These are phyloP conservation scores for Chloebia gouldiae DNA, from an alignment of 2,113 vertebrate species.

Conservation along the genomic window DNA sequence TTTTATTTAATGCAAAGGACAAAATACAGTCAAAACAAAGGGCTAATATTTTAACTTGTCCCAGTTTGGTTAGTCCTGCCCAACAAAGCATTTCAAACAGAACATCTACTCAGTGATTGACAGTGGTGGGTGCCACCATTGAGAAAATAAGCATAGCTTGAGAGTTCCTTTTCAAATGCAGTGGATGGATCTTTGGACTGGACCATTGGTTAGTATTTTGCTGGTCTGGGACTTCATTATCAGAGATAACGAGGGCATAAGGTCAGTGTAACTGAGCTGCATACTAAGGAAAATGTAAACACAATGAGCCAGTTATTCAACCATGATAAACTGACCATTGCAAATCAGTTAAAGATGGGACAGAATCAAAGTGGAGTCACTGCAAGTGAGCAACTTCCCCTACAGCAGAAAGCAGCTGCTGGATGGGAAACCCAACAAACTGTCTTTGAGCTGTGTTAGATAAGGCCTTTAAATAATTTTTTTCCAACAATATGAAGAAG, in stretches of 20 bases:
- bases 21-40: neutral
- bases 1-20: neutral
- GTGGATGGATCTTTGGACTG: neutral
- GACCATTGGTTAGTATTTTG: neutral
- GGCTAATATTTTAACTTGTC: neutral
- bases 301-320: neutral
- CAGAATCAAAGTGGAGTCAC: neutral
- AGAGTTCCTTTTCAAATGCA: neutral
- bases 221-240: neutral
- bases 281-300: slow-evolving; percentile 19
- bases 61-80: neutral
- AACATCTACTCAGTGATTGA: neutral
- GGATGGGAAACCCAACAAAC: too few species aligned
- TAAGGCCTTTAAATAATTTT: neutral
- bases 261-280: neutral
- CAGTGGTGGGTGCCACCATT: neutral
- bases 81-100: neutral
- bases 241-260: slow-evolving; percentile 9
- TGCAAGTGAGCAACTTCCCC: neutral
- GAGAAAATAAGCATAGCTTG: neutral
- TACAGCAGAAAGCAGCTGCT: neutral
- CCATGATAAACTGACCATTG: neutral
- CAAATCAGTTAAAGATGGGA: neutral
- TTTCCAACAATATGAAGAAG: neutral
- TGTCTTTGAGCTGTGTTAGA: neutral